These are phyloP conservation scores for Pegoplata infirma DNA, from an alignment of 2,888 invertebrate species.

Conservation along the genomic window DNA sequence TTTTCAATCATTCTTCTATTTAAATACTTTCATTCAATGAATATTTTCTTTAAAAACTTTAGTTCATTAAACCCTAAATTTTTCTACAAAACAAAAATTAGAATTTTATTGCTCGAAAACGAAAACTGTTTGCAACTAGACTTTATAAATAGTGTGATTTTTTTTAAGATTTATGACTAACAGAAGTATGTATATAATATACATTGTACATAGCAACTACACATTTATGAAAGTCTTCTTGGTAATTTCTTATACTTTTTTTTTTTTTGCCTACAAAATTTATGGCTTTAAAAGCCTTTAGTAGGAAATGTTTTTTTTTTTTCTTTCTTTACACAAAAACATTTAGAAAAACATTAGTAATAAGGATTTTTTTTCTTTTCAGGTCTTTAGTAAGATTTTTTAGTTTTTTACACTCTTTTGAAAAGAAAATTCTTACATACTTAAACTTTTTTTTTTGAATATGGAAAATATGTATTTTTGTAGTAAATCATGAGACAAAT, in stretches of 20 bases:
- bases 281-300: constrained; percentile 41
- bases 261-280: constrained; percentile 50
- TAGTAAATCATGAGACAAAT: constrained; percentile 57
- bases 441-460: neutral
- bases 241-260: neutral
- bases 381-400: neutral
- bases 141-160: constrained; percentile 51
- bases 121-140: neutral
- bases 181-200: too few species aligned
- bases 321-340: constrained; percentile 27
- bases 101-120: too few species aligned
- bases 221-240: constrained; percentile 1
- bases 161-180: constrained; percentile 47
- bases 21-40: too few species aligned
- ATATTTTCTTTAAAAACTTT: too few species aligned
- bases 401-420: neutral
- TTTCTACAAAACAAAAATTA: too few species aligned
- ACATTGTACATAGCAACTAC: too few species aligned
- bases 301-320: neutral
- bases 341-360: constrained; percentile 58
- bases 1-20: too few species aligned
- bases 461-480: too few species aligned
- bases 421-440: neutral
- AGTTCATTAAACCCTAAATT: too few species aligned
- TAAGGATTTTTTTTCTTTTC: constrained; percentile 24